Percentiles rank a stretch among this genome's conserved stretches.
Evolutionary conservation across 2,113 vertebrate species (phyloP).

Genomic region (Mus pahari): DNA sequence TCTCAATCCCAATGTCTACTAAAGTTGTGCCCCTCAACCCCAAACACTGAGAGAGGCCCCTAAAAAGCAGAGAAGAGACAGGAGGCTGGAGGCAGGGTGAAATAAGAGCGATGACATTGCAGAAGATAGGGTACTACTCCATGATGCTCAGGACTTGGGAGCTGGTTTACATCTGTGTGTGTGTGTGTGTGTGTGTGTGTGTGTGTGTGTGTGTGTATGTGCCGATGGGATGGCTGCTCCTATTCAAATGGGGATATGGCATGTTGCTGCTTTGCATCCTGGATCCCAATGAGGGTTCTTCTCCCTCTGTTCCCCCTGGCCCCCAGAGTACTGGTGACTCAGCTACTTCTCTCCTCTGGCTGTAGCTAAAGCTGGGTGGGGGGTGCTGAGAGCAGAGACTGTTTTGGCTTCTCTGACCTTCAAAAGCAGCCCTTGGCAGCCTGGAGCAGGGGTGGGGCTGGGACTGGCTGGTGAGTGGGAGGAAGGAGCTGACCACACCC

Average conservation of each 20-base stretch:
- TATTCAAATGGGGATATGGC: conserved; percentile 57
- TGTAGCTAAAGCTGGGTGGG: conserved; percentile 54
- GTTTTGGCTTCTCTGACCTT: conserved; percentile 83
- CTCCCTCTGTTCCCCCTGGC: not conserved
- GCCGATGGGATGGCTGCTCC: conserved; percentile 66
- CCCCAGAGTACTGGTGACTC: conserved; percentile 72
- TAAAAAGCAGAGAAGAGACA: conserved; percentile 56
- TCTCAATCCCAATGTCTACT: conserved; percentile 35
- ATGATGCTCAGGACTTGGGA: not conserved
- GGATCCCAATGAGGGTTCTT: conserved; percentile 68
- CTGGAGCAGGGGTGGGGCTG: conserved; percentile 72
- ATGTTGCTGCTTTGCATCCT: conserved; percentile 76
- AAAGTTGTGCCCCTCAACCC: not conserved
- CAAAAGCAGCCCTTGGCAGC: conserved; percentile 75
- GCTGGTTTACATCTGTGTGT: conserved; percentile 29
- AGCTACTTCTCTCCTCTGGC: conserved; percentile 74
- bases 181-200: not conserved
- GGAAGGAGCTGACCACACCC: conserved; percentile 43
- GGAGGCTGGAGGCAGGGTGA: conserved; percentile 27
- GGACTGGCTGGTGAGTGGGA: conserved; percentile 24
- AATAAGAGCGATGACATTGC: conserved; percentile 39
- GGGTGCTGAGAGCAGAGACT: conserved; percentile 77
- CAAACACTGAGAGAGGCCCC: conserved; percentile 29
- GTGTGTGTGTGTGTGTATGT: not conserved
- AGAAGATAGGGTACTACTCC: conserved; percentile 10